phyloP scores from a whole-genome alignment of 2,797 vertebrate species.

The Scarus forsteni region DNA sequence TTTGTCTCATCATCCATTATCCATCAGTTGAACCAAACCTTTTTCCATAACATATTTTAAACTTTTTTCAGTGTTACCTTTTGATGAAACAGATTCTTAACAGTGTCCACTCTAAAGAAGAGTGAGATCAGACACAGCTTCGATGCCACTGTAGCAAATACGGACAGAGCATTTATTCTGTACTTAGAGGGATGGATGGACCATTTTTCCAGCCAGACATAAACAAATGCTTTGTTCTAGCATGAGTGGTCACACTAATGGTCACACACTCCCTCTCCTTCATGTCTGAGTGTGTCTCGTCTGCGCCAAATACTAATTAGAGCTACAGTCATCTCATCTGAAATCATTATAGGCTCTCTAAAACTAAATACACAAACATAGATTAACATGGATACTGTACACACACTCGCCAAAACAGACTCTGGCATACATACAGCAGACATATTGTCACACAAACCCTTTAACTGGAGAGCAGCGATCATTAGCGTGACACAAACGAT shows the following conservation, averaged over 20 bases:
- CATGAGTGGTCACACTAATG: slow-evolving; percentile 26
- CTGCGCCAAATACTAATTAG: slow-evolving; percentile 56
- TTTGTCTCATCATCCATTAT: too few species aligned
- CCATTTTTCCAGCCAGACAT: slow-evolving; percentile 8
- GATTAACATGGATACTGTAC: slow-evolving; percentile 6
- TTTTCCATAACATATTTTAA: too few species aligned
- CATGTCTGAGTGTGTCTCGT: slow-evolving; percentile 17
- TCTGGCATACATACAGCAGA: slow-evolving; percentile 43
- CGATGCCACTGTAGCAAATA: not conserved
- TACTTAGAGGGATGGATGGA: not conserved
- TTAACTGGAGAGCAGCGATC: slow-evolving; percentile 46
- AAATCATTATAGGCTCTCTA: slow-evolving; percentile 24
- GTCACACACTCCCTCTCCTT: slow-evolving; percentile 27
- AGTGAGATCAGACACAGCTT: not conserved
- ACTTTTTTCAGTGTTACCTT: not conserved
- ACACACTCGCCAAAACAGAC: slow-evolving; percentile 24
- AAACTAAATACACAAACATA: slow-evolving; percentile 15
- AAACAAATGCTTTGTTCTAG: slow-evolving; percentile 21
- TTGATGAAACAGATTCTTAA: not conserved
- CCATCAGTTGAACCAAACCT: not conserved
- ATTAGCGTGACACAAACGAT: slow-evolving; percentile 52
- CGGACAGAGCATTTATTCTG: not conserved
- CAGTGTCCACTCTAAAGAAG: not conserved
- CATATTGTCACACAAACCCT: slow-evolving; percentile 34
- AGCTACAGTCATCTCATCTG: slow-evolving; percentile 40